Evolutionary conservation across 2,888 invertebrate genomes (phyloP), one percentile per base, ranked within the genome.

Genomic region (Beris morrisii): DNA sequence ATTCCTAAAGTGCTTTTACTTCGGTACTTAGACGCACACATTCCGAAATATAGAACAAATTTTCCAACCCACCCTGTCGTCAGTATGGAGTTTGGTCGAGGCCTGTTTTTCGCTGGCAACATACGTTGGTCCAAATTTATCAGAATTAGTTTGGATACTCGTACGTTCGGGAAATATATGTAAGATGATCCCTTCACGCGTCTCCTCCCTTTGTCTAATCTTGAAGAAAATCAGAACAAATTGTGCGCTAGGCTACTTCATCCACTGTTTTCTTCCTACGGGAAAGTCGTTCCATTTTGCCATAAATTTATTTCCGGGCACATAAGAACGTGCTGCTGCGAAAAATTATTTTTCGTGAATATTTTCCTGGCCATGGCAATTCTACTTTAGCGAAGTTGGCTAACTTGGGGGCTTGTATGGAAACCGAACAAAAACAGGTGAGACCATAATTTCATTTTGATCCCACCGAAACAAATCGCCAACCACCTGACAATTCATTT

Each of bases 221-320:
- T 5, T 38, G 38, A 7, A 38, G 30, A 53, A 61, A 63, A 63
- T 53, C 63, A 63, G 30, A 63, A 53, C 44, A 53, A 63, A 63
- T 53, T 53, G 61, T 38, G 44, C 30, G 11, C 48, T 59, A 53
- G 52, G 52, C 22, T 22, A n/a, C 7, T 61, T 15, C 32, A 50
- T 22, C 30, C 31, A 30, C 28, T 53, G 15, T n/a, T 52, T 7
- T 38, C 22, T 22, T 46, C 63, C 31, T 43, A n/a, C n/a, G 12
- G 13, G n/a, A 45, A 15, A 54, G 54, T 46, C 64, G 32, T 53
- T 64, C 32, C 64, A 54, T 53, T 64, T 44, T 54, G 45, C 53
- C 64, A 64, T 64, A 64, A 64, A 64, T 64, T 64, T 64, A 64
- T 64, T 64, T 64, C 64, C 64, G 64, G 64, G 28, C 54, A 45